These are phyloP conservation scores for Diachasmimorpha longicaudata DNA, from an alignment of 1,140 invertebrate genomes.

Conservation along the genomic window DNA sequence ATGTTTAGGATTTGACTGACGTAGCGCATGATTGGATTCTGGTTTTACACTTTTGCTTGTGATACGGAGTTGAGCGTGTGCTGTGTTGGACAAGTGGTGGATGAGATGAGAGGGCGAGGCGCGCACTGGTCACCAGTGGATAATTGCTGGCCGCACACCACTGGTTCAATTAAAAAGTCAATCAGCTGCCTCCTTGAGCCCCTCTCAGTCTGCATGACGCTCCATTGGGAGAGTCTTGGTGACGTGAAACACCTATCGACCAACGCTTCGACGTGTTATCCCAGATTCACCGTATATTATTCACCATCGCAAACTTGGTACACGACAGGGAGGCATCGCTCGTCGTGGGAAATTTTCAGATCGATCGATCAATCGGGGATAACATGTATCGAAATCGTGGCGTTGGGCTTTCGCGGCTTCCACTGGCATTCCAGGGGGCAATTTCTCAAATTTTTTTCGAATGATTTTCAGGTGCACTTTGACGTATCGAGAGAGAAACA, in stretches of 20 bases:
- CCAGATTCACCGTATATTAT: background rate
- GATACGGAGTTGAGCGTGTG: background rate
- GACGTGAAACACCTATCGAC: background rate
- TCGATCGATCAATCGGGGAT: background rate
- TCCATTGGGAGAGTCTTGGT: background rate
- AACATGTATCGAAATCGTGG: background rate
- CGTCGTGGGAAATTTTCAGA: background rate
- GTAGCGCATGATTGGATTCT: background rate
- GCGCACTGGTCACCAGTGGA: background rate
- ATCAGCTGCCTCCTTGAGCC: slow-evolving; percentile 38
- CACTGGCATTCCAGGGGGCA: too few relatives aligned
- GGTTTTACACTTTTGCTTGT: background rate
- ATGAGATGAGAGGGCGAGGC: background rate
- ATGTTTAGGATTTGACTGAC: background rate
- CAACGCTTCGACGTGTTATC: slow-evolving; percentile 1
- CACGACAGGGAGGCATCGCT: background rate
- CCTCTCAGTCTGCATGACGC: background rate
- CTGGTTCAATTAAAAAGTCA: slow-evolving; percentile 56
- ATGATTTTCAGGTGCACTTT: too few relatives aligned
- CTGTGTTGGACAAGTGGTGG: background rate
- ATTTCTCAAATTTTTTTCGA: too few relatives aligned
- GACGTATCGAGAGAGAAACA: too few relatives aligned
- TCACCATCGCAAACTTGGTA: background rate
- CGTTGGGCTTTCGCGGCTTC: background rate
- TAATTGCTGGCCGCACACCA: slow-evolving; percentile 39